Evolutionary conservation across 2,113 vertebrate genomes (phyloP), one percentile per base, ranked within the genome.

Genomic region (Globicephala melas): DNA sequence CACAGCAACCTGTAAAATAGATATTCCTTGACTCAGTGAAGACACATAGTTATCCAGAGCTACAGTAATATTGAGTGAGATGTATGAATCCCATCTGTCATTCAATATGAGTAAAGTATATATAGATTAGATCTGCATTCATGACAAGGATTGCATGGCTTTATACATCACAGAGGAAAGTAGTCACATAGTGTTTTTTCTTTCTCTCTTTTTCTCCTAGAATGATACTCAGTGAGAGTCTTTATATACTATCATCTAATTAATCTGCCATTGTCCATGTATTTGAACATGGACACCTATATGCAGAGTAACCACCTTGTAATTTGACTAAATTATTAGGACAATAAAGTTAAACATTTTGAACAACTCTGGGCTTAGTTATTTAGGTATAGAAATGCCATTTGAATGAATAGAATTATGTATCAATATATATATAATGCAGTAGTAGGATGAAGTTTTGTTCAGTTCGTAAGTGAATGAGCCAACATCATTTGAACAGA

Each of bases 311-410:
- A 9, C 4, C 8, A 70, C 15, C 13, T 96, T n/a, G 33, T 55
- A 73, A 84, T 90, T 91, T 92, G 23, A 94, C 36, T 94, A 71
- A 62, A 68, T 93, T 95, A 28, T 21, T 26, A 55, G 86, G 47
- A 73, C 13, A 58, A 65, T 36, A n/a, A 81, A 93, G 3, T 80
- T 25, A 95, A 94, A 76, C 89, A 86, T 83, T 82, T 86, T 89
- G 2, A 74, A 38, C 36, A 94, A 77, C 10, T 7, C n/a, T 65
- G 8, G 18, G 5, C 18, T 79, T 92, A 62, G 14, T 68, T 80
- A 89, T 41, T 36, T 93, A 74, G 23, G 41, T 31, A 71, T 9
- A 85, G 6, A 94, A 80, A 76, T 38, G 6, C 1, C 18, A 89
- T 47, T 71, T 92, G 20, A 60, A 36, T 84, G 50, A 85, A 63